A percentile compares a stretch with the other conserved stretches of the same genome.
Evolutionary conservation across 2,113 vertebrate species (phyloP).

Genomic region (Pithys albifrons): DNA sequence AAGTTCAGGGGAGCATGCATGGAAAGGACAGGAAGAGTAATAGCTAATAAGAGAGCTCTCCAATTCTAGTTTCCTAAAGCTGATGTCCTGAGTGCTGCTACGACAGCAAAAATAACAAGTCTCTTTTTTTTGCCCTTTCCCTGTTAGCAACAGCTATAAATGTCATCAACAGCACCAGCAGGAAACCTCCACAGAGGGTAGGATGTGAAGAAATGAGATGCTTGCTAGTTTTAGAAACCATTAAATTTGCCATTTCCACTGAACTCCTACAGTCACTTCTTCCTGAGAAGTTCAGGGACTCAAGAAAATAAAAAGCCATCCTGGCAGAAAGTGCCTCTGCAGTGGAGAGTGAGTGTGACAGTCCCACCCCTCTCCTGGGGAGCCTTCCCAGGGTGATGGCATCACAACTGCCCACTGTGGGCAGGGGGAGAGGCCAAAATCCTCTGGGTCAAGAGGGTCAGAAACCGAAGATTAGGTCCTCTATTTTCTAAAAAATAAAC

Average conservation of each 20-base stretch:
- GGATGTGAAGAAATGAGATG: conserved; percentile 57
- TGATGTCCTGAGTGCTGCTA: conserved; percentile 6
- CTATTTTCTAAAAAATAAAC: neutral
- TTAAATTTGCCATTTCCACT: conserved; percentile 65
- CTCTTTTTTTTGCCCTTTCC: neutral
- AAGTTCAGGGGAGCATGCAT: neutral
- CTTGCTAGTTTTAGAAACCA: conserved; percentile 62
- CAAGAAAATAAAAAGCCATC: neutral
- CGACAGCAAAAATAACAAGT: conserved; percentile 38
- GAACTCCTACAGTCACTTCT: conserved; percentile 50
- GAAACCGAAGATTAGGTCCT: neutral
- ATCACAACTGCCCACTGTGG: fast-evolving
- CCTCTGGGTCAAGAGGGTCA: neutral
- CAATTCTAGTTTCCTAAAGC: neutral
- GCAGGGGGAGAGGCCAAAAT: neutral
- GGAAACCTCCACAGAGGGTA: conserved; percentile 59
- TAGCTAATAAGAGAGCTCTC: neutral
- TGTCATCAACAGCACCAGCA: conserved; percentile 60
- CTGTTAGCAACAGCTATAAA: conserved; percentile 63
- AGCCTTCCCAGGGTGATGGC: neutral
- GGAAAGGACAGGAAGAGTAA: neutral
- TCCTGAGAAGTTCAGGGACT: conserved; percentile 16
- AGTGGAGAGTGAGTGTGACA: fast-evolving
- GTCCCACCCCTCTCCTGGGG: neutral
- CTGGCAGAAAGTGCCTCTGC: neutral